Evolutionary conservation across 2,888 invertebrate species (phyloP), one percentile per base, ranked within the genome.

Genomic region (Tipula unca): DNA sequence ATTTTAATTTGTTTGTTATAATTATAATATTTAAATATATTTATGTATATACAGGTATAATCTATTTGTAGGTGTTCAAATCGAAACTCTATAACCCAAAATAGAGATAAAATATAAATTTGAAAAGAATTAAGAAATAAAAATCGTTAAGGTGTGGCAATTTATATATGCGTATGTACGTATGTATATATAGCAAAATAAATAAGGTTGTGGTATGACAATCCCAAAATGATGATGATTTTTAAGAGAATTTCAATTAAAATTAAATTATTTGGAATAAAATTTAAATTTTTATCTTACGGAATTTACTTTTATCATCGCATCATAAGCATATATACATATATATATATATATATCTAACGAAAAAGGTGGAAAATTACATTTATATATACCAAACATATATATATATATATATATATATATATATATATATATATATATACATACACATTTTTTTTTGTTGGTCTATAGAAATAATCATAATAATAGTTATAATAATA

Each of bases 401-500:
- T 29, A 82, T n/a, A 2, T 25, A 82, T 10, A 82, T 13, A 82
- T 29, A 29, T 3, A 29, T 13, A 82, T 29, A 29, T 14, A 82
- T n/a, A 82, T 13, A 82, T n/a, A 2, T 25, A 82, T 10, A 82
- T 13, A 82, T 29, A 29, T 3, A 29, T 13, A 82, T 29, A 29
- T 14, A 82, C 29, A 82, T 13, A 82, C 29, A 32, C 4, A 29
- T 83, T 32, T 25, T 29, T 82, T 82, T 82, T 32, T 83, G 29
- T 32, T 83, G 83, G 83, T 83, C 83, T 83, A 83, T 35, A n/a
- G 35, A 35, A 83, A 83, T 83, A 32, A 83, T 83, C 83, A 83
- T 83, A 83, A 83, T 83, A 83, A 83, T 83, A 69, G 69, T 69
- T 69, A 69, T 69, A 83, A 83, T 83, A 29, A 83, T 83, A 29